These are phyloP conservation scores for Perca flavescens DNA, from an alignment of 2,113 vertebrate species.

Conservation along the genomic window DNA sequence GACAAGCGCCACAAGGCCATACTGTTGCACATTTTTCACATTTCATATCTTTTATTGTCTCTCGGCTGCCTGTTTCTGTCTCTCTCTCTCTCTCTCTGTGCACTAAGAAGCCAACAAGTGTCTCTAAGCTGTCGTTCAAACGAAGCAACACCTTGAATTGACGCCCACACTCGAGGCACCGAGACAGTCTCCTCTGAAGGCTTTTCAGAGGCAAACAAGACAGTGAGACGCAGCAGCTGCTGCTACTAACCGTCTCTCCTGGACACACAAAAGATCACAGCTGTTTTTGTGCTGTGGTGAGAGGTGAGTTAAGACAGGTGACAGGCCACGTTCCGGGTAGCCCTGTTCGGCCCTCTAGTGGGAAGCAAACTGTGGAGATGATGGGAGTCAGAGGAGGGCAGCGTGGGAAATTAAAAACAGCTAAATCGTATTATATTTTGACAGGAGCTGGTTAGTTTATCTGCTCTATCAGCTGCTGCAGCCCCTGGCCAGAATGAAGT, in stretches of 20 bases:
- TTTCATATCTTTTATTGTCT: constrained; percentile 34
- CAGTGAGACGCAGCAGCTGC: constrained; percentile 37
- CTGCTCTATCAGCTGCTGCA: constrained; percentile 32
- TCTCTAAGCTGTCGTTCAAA: constrained; percentile 68
- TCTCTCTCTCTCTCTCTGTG: not conserved
- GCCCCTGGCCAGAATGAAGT: constrained; percentile 22
- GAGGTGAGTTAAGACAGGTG: constrained; percentile 25
- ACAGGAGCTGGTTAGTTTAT: constrained; percentile 45
- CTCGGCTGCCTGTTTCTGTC: constrained; percentile 19
- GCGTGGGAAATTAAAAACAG: constrained; percentile 34
- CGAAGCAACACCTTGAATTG: constrained; percentile 68
- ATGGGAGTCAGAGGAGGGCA: constrained; percentile 7
- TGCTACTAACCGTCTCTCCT: constrained; percentile 14
- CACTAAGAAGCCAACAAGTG: constrained; percentile 52
- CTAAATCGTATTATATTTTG: constrained; percentile 35
- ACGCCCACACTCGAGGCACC: constrained; percentile 61
- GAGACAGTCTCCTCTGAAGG: constrained; percentile 44
- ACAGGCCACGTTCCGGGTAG: not conserved
- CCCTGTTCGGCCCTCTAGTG: not conserved
- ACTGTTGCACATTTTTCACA: constrained; percentile 28
- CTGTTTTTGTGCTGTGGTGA: constrained; percentile 28
- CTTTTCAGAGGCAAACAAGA: constrained; percentile 43
- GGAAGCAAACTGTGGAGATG: constrained; percentile 9
- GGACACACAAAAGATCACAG: not conserved
- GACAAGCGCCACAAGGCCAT: constrained; percentile 42